Evolutionary conservation across 2,888 invertebrate genomes (phyloP), one percentile per base, ranked within the genome.

Genomic region (Trypoxylon attenuatum): DNA sequence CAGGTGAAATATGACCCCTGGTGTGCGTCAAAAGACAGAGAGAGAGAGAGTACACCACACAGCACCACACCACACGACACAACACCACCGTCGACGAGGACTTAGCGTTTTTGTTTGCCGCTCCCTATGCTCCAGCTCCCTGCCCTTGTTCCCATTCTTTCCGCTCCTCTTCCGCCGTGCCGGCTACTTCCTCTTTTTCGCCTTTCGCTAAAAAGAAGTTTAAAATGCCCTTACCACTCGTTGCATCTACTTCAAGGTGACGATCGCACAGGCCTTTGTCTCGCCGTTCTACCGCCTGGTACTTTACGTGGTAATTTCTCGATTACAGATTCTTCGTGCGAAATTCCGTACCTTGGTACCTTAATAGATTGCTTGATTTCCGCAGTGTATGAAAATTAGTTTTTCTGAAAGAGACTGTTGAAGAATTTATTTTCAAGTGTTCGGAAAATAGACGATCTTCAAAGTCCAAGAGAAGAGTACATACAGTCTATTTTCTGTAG

Each of bases 1-100:
- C 78, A 77, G 71, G 75, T 77, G 73, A 70, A 77, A 73, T 67
- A 71, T 45, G 58, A 64, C 50, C 69, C 60, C 55, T 50, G 47
- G 41, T 61, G 62, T 27, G 55, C 63, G 50, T 69, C 61, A 16
- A 27, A 27, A 6, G 27, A 13, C 33, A 4, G 8, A 10, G 33
- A 33, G 13, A n/a, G n/a, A n/a, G 33, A 33, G 33, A 13, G n/a
- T 33, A n/a, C 33, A 33, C 33, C 33, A 6, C 27, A 27, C 27
- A n/a, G n/a, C n/a, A n/a, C n/a, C n/a, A n/a, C n/a, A n/a, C n/a
- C n/a, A n/a, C n/a, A n/a, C n/a, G n/a, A n/a, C n/a, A n/a, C n/a
- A n/a, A n/a, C n/a, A n/a, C n/a, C n/a, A n/a, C 29, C 29, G 58
- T 43, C 47, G 55, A 45, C 51, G 50, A 53, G 52, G 45, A 64